Evolutionary conservation across 1,140 invertebrate species (phyloP).

Genomic region (Listronotus bonariensis): DNA sequence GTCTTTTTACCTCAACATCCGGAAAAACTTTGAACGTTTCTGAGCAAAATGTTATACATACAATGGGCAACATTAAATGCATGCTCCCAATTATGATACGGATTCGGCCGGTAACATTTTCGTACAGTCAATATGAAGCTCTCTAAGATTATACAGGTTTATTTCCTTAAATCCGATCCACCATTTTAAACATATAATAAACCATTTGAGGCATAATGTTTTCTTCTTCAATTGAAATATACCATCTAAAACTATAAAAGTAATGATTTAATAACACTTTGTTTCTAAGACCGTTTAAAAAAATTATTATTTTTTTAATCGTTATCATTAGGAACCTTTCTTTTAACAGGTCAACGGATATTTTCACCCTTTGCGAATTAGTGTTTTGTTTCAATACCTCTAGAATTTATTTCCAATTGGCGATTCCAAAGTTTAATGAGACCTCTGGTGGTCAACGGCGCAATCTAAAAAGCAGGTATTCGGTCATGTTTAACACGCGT

Average conservation of each 20-base stretch:
- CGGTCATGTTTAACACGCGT: no score
- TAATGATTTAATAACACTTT: no score
- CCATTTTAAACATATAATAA: slow-evolving; percentile 58
- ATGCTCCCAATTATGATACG: slow-evolving; percentile 65
- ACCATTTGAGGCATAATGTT: slow-evolving; percentile 58
- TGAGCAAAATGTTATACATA: slow-evolving; percentile 60
- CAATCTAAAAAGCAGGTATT: no score
- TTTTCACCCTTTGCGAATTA: no score
- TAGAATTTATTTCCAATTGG: no score
- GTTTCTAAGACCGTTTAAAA: no score
- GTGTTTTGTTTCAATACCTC: no score
- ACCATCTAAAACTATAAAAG: slow-evolving; percentile 59
- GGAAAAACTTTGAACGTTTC: slow-evolving; percentile 58
- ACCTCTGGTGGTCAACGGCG: no score
- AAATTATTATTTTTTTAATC: no score
- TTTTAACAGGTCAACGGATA: no score
- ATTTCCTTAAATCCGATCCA: slow-evolving; percentile 54
- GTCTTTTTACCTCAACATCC: slow-evolving; percentile 53
- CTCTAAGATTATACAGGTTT: slow-evolving; percentile 49
- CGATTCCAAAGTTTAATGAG: no score
- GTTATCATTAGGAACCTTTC: no score
- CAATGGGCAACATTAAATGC: slow-evolving; percentile 64
- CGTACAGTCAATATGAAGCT: slow-evolving; percentile 59
- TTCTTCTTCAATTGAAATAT: slow-evolving; percentile 57
- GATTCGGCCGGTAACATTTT: slow-evolving; percentile 59